Evolutionary conservation across 1,140 invertebrate species (phyloP).

Genomic region (Drosophila takahashii): DNA sequence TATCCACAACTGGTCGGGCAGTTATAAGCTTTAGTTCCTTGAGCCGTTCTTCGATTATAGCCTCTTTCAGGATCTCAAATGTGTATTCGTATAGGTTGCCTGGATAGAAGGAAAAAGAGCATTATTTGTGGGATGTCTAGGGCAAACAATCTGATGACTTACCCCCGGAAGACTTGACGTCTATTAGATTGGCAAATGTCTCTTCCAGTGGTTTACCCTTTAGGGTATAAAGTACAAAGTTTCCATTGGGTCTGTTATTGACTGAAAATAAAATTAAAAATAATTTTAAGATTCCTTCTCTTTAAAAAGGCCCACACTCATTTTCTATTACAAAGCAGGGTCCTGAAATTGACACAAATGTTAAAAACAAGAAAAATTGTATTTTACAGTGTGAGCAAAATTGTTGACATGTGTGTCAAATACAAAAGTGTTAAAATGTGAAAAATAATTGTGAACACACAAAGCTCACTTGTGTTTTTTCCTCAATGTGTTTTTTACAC

Average conservation of each 20-base stretch:
- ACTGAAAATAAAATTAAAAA: conserved; percentile 7
- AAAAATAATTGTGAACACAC: too few species aligned
- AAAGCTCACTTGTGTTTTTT: too few species aligned
- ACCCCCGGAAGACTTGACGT: conserved; percentile 18
- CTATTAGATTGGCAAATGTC: conserved; percentile 53
- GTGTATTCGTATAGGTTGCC: conserved; percentile 31
- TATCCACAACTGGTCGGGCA: conserved; percentile 60
- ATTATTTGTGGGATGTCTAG: not conserved
- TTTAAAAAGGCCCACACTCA: too few species aligned
- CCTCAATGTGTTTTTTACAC: too few species aligned
- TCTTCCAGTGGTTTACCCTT: conserved; percentile 21
- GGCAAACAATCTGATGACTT: not conserved
- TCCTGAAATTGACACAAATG: too few species aligned
- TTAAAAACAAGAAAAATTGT: too few species aligned
- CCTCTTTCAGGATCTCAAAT: conserved; percentile 44
- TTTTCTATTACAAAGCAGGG: too few species aligned
- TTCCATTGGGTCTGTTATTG: conserved; percentile 12
- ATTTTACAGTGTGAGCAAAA: too few species aligned
- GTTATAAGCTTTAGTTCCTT: conserved; percentile 24
- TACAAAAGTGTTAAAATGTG: too few species aligned
- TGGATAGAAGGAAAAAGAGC: not conserved
- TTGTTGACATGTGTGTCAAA: too few species aligned
- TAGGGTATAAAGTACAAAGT: conserved; percentile 57
- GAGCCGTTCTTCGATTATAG: conserved; percentile 29
- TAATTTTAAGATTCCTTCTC: not conserved